phyloP scores from a whole-genome alignment of 2,888 invertebrate species.

The Eupeodes luniger region DNA sequence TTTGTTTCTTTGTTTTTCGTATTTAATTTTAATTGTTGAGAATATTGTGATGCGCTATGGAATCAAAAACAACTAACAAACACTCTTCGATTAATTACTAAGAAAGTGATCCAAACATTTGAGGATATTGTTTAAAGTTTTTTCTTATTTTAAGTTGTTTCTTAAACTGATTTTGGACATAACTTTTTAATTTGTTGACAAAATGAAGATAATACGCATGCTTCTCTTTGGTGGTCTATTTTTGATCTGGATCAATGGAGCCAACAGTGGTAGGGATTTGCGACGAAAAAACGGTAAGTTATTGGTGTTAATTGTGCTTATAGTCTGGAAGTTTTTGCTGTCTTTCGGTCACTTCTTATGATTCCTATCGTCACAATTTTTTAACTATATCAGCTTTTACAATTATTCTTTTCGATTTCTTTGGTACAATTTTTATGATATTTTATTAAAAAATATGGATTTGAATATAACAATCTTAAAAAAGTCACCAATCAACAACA shows the following conservation, averaged over 20 bases:
- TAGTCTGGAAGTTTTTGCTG: neutral
- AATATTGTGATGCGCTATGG: constrained; percentile 34
- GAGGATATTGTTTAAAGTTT: constrained; percentile 22
- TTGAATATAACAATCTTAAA: too few species aligned
- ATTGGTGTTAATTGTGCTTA: neutral
- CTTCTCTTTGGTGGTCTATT: constrained; percentile 46
- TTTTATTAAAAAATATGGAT: too few species aligned
- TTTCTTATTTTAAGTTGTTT: neutral
- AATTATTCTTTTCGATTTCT: too few species aligned
- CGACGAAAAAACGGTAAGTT: constrained; percentile 56
- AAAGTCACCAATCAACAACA: too few species aligned
- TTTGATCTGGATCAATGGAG: constrained; percentile 49
- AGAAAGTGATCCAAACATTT: constrained; percentile 45
- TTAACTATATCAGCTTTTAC: too few species aligned
- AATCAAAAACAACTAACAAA: constrained; percentile 28
- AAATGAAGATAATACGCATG: constrained; percentile 50
- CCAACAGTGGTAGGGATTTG: constrained; percentile 59
- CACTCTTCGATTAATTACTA: constrained; percentile 19
- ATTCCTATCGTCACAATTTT: too few species aligned
- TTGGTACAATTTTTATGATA: too few species aligned
- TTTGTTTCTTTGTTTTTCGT: neutral
- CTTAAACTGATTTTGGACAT: neutral
- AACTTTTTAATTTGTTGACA: constrained; percentile 9
- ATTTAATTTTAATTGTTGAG: neutral
- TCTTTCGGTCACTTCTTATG: neutral